phyloP scores from a whole-genome alignment of 2,888 invertebrate genomes.

The Hesperia comma region DNA sequence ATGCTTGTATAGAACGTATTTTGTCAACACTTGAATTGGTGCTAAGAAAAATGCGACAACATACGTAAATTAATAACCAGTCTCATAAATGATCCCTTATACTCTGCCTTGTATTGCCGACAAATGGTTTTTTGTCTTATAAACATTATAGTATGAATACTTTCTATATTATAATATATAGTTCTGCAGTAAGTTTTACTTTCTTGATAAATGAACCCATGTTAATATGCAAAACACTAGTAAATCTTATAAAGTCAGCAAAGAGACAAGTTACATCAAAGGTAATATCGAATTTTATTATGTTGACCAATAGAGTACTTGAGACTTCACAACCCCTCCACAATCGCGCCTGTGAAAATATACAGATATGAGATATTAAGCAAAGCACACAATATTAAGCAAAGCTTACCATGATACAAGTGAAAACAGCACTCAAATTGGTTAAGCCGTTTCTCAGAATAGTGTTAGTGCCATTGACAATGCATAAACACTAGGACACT shows the following conservation, averaged over 20 bases:
- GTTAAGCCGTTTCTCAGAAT: too few relatives aligned
- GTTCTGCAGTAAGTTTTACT: neutral
- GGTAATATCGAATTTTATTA: conserved; percentile 4
- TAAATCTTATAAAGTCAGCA: conserved; percentile 9
- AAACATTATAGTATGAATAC: neutral
- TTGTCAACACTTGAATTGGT: conserved; percentile 2
- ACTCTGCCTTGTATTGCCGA: conserved; percentile 2
- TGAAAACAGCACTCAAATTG: too few relatives aligned
- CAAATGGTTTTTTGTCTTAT: neutral
- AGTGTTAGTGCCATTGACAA: too few relatives aligned
- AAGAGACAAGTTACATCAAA: neutral
- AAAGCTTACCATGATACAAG: too few relatives aligned
- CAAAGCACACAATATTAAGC: too few relatives aligned
- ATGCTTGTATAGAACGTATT: neutral
- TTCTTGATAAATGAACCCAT: neutral
- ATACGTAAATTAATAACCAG: conserved; percentile 21
- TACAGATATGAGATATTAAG: too few relatives aligned
- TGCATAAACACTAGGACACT: too few relatives aligned
- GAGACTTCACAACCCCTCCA: conserved; percentile 10
- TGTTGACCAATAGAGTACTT: conserved; percentile 1
- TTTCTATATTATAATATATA: neutral
- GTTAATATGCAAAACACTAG: conserved; percentile 1
- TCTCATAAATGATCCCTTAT: conserved; percentile 30
- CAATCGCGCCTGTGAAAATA: neutral
- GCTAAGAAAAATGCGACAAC: conserved; percentile 16